Evolutionary conservation across 2,888 invertebrate genomes (phyloP), one percentile per base, ranked within the genome.

Genomic region (Phasia obesa): DNA sequence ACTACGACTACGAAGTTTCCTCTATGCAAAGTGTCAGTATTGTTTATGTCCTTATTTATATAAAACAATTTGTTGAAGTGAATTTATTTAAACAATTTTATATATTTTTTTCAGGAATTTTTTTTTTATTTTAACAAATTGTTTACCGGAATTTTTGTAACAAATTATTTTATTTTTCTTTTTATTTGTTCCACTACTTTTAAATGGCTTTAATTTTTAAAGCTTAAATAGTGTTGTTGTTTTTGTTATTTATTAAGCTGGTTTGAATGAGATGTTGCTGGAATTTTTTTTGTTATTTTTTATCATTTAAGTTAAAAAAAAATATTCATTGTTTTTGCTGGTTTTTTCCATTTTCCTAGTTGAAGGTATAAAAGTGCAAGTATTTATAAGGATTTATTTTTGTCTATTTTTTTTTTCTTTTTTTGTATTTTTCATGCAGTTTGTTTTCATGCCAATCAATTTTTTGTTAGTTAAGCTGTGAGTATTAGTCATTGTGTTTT

Each of bases 401-500:
- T 64, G 42, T 70, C 25, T 49, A 23, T 57, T 49, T 27, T 31
- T 47, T 71, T 15, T n/a, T 38, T 38, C 53, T 69, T 62, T 69
- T 55, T 27, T 38, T 31, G 51, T 19, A n/a, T 13, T 35, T 64
- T 44, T 53, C 9, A 5, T 19, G 9, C 9, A 15, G 38, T 19
- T 47, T 64, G 21, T 69, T 74, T 64, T 35, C n/a, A 0, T 78
- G 57, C 53, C 74, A 21, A 79, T 83, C 69, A 70, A 75, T 83
- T 83, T 60, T 49, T n/a, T 70, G 57, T 70, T 60, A 70, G 77
- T 70, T 78, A 62, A 74, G 49, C 81, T 77, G 67, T 60, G 71
- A 67, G 74, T 71, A 81, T 76, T 76, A 71, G 81, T 70, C 51
- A 81, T 70, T 81, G 70, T 76, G 76, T 81, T 73, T 60, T n/a